Percentiles rank a stretch among this genome's conserved stretches.
These are phyloP conservation scores for cattle (Bos taurus) DNA, from an alignment of 2,113 vertebrate species.

Conservation along the genomic window DNA sequence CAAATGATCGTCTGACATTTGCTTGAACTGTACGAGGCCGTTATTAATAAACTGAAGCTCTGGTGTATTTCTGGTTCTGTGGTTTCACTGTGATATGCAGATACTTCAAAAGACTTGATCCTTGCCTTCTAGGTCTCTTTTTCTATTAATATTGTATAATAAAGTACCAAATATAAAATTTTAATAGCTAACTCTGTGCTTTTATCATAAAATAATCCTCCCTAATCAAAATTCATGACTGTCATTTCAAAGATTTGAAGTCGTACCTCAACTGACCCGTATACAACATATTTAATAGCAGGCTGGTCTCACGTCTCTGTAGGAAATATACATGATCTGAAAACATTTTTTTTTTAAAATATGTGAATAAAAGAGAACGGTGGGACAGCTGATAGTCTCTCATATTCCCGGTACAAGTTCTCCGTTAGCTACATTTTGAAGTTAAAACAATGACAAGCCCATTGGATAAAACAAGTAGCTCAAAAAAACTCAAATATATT, in stretches of 20 bases:
- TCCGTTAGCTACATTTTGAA: not conserved
- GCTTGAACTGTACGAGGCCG: not conserved
- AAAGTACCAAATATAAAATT: not conserved
- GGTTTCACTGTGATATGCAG: not conserved
- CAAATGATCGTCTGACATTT: not conserved
- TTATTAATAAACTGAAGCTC: not conserved
- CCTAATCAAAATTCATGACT: not conserved
- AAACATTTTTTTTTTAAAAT: not conserved
- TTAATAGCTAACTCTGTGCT: not conserved
- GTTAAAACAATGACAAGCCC: not conserved
- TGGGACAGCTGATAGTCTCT: no score
- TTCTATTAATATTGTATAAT: not conserved
- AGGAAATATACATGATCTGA: not conserved
- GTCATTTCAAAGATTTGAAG: not conserved
- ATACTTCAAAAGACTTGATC: not conserved
- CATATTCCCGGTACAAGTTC: not conserved
- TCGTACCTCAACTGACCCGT: not conserved
- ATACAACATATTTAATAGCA: not conserved
- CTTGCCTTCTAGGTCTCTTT: not conserved
- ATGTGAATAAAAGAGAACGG: not conserved
- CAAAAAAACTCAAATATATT: not conserved
- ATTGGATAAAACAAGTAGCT: not conserved
- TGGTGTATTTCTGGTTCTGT: not conserved
- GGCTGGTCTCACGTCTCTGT: not conserved
- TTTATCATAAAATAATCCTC: conserved; percentile 14